Percentiles rank a stretch among this genome's conserved stretches.
These are phyloP conservation scores for Verasper variegatus DNA, from an alignment of 2,113 vertebrate genomes.

Conservation along the genomic window DNA sequence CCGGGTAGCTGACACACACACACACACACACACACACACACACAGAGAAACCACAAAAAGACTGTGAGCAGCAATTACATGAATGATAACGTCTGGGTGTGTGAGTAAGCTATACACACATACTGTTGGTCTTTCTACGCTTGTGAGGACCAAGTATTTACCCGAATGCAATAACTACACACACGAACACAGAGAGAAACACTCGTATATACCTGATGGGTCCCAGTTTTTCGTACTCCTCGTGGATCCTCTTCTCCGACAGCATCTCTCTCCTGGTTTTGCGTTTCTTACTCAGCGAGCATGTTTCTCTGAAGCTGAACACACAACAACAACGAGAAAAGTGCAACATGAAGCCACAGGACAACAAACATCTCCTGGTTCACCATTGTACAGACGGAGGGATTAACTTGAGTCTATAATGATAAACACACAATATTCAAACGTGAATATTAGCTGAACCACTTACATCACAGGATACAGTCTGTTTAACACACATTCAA, in stretches of 20 bases:
- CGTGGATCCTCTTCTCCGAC: constrained; percentile 94
- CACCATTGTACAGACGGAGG: not conserved
- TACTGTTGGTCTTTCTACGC: too few species aligned
- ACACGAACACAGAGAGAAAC: not conserved
- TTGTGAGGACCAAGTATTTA: not conserved
- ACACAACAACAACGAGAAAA: not conserved
- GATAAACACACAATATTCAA: constrained; percentile 7
- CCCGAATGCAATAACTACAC: too few species aligned
- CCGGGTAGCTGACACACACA: constrained; percentile 87
- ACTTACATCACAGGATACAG: not conserved
- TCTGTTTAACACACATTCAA: not conserved
- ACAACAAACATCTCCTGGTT: not conserved
- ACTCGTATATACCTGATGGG: constrained; percentile 85
- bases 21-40: constrained; percentile 20
- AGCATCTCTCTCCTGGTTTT: constrained; percentile 93
- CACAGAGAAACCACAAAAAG: constrained; percentile 19
- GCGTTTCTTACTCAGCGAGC: constrained; percentile 96
- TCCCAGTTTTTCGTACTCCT: constrained; percentile 94
- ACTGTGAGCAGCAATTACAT: constrained; percentile 29
- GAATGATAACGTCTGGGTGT: constrained; percentile 19
- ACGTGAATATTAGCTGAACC: too few species aligned
- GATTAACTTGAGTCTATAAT: constrained; percentile 52
- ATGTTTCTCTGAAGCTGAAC: constrained; percentile 94
- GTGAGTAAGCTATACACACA: constrained; percentile 15
- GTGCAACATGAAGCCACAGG: not conserved